These are phyloP conservation scores for Arion vulgaris DNA, from an alignment of 1,140 invertebrate genomes.

Conservation along the genomic window DNA sequence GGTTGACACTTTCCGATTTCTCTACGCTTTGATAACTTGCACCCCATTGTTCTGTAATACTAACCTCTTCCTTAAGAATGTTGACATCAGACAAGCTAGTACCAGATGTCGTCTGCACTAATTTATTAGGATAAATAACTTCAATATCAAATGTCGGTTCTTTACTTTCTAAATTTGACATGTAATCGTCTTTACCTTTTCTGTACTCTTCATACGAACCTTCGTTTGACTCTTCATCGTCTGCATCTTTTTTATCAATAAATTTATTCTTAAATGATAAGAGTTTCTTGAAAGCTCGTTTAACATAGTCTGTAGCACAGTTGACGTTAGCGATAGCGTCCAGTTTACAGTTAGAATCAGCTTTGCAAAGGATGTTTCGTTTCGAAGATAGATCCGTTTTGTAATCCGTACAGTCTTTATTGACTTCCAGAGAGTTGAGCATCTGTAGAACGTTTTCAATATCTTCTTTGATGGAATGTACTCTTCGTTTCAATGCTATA, in stretches of 20 bases:
- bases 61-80: too few relatives aligned
- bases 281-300: background rate
- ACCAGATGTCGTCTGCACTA: too few relatives aligned
- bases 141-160: background rate
- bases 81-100: too few relatives aligned
- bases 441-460: background rate
- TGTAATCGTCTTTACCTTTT: background rate
- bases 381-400: background rate
- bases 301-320: background rate
- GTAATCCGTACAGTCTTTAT: background rate
- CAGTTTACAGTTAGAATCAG: background rate
- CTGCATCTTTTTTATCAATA: background rate
- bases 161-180: background rate
- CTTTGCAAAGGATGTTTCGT: background rate
- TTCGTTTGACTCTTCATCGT: background rate
- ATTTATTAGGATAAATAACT: too few relatives aligned
- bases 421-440: background rate
- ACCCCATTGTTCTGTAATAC: too few relatives aligned
- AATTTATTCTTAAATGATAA: background rate
- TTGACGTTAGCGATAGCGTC: background rate
- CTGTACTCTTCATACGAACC: background rate
- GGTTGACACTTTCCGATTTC: too few relatives aligned
- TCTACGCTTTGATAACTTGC: too few relatives aligned
- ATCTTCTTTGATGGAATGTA: background rate
- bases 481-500: too few relatives aligned